phyloP scores from a whole-genome alignment of 1,140 invertebrate genomes.

The Cheumatopsyche charites region DNA sequence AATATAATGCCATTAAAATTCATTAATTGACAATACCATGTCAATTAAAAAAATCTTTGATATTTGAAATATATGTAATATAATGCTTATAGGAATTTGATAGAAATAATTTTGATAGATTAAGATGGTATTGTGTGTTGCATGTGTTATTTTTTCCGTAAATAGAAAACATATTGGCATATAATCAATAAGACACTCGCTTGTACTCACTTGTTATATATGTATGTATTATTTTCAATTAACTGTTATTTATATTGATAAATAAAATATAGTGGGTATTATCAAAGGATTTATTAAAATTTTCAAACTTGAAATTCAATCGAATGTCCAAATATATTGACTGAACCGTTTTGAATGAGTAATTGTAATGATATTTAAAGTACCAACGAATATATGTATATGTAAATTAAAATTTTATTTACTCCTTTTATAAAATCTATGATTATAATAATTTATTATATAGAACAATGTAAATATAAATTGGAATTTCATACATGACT shows the following conservation, averaged over 20 bases:
- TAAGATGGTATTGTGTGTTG: not conserved
- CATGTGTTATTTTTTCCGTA: not conserved
- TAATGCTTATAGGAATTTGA: too few species aligned
- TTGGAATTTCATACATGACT: not conserved
- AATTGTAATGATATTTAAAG: not conserved
- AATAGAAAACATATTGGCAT: not conserved
- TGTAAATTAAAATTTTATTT: not conserved
- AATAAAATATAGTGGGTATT: not conserved
- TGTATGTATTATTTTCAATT: not conserved
- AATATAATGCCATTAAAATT: too few species aligned
- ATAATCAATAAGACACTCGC: not conserved
- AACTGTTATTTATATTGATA: not conserved
- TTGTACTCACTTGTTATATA: not conserved
- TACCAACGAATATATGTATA: not conserved
- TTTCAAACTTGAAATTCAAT: not conserved
- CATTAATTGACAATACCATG: too few species aligned
- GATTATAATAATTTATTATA: not conserved
- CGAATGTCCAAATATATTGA: constrained; percentile 14
- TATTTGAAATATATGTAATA: too few species aligned
- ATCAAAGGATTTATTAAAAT: not conserved
- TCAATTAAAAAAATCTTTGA: too few species aligned
- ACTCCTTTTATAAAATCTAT: not conserved
- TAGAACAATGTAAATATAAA: not conserved
- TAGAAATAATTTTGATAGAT: not conserved
- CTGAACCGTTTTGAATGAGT: constrained; percentile 15